These are phyloP conservation scores for Drosophila nigromelanica DNA, from an alignment of 1,140 invertebrate species.

Conservation along the genomic window DNA sequence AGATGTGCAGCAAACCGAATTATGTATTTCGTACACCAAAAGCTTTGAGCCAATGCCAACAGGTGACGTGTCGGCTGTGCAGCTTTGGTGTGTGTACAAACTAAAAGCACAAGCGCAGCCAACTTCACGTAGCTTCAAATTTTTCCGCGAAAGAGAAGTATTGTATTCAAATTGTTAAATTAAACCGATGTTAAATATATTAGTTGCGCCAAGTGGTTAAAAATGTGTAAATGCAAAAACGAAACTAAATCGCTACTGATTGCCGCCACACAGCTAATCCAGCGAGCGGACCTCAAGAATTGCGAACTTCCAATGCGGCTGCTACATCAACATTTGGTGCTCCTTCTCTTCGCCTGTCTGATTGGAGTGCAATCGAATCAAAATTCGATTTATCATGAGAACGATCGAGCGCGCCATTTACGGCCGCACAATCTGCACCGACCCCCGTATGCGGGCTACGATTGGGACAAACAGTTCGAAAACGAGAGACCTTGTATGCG, in stretches of 20 bases:
- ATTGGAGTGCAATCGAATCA: not conserved
- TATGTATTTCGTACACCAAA: not conserved
- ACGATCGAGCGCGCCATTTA: slow-evolving; percentile 23
- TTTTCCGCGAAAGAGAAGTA: not conserved
- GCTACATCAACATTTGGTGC: too few species aligned
- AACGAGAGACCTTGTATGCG: too few species aligned
- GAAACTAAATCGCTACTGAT: too few species aligned
- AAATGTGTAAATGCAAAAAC: too few species aligned
- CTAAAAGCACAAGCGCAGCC: not conserved
- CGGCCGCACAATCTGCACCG: slow-evolving; percentile 47
- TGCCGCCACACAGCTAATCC: too few species aligned
- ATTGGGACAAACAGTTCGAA: too few species aligned
- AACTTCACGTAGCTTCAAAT: slow-evolving; percentile 1
- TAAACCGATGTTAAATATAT: too few species aligned
- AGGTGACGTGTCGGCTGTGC: not conserved
- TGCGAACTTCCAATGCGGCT: too few species aligned
- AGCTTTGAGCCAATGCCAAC: not conserved
- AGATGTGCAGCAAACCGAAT: not conserved
- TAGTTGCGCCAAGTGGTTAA: too few species aligned
- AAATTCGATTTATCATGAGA: not conserved
- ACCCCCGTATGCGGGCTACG: slow-evolving; percentile 12
- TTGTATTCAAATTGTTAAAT: not conserved
- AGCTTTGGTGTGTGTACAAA: not conserved
- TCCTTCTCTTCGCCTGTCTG: too few species aligned
- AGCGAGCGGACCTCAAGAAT: too few species aligned